Conservation (phyloP, 1,140 invertebrate genomes). For the Apis dorsata region DNA sequence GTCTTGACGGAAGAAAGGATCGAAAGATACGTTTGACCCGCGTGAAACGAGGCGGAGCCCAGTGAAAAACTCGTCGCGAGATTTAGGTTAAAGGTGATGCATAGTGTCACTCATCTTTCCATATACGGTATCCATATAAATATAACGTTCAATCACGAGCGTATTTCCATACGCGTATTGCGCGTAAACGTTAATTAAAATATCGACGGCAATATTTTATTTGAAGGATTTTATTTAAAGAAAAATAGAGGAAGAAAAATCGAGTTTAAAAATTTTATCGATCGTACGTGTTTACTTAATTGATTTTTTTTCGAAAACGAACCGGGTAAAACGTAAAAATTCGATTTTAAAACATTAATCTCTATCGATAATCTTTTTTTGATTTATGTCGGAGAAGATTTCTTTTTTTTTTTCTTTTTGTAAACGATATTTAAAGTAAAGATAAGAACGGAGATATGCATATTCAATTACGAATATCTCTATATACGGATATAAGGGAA, state of each 20-base stretch:
- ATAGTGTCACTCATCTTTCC: neutral
- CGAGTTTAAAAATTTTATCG: too few species aligned
- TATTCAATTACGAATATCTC: neutral
- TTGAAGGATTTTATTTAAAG: too few species aligned
- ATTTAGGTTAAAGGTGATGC: slow-evolving; percentile 17
- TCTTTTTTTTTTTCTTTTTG: too few species aligned
- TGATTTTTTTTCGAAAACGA: too few species aligned
- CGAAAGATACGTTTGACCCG: slow-evolving; percentile 34
- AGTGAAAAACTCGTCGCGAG: slow-evolving; percentile 2
- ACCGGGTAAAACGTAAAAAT: too few species aligned
- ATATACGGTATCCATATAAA: neutral
- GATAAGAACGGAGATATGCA: neutral
- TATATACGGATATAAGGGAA: neutral
- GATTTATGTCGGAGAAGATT: too few species aligned
- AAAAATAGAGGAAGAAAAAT: too few species aligned
- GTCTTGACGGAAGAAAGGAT: slow-evolving; percentile 7
- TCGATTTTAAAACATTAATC: too few species aligned
- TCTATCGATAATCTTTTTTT: too few species aligned
- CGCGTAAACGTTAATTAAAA: neutral
- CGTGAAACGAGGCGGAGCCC: neutral
- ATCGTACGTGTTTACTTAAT: too few species aligned
- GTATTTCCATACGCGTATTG: neutral
- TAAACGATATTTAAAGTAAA: too few species aligned
- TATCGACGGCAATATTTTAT: too few species aligned
- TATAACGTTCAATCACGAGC: neutral